Base-by-base conservation (phyloP, 1,140 invertebrate species). In the Physella acuta region DNA sequence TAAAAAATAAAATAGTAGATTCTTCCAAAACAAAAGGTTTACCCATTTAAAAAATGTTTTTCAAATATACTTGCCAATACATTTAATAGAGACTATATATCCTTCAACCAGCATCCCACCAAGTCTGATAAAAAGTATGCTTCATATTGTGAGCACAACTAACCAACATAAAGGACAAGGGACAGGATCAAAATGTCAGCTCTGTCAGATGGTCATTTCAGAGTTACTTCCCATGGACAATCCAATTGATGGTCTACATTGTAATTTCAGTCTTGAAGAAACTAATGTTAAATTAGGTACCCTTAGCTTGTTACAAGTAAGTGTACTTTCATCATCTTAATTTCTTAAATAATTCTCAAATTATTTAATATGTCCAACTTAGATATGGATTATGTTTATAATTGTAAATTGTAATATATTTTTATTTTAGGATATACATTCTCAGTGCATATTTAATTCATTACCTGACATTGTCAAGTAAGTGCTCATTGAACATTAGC, bases 31-130 rank as follows among this genome's bases (percentile, higher is more conserved):
- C 39, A 44, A 11, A 44, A 8, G 8, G 8, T 11, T 11, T 44
- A 20, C 39, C 8, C 20, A 52, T 52, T n/a, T 52, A 52, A 4
- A 52, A 17, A 56, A 53, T 56, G 4, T 56, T 2, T 52, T 8
- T 52, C n/a, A n/a, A n/a, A n/a, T n/a, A n/a, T n/a, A n/a, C n/a
- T n/a, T n/a, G n/a, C n/a, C n/a, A n/a, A n/a, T n/a, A n/a, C n/a
- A n/a, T n/a, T n/a, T n/a, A n/a, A n/a, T n/a, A n/a, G n/a, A n/a
- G n/a, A n/a, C n/a, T n/a, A n/a, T n/a, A n/a, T n/a, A n/a, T n/a
- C n/a, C n/a, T n/a, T n/a, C n/a, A n/a, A 69, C 17, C 51, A 72
- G 71, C 44, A 69, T 72, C 4, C 31, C 66, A 16, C 20, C 33
- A 20, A 64, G 64, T 49, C 33, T 72, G 17, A 26, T 69, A 16